Evolutionary conservation across 2,797 vertebrate genomes (phyloP).

Genomic region (Argyrosomus regius): DNA sequence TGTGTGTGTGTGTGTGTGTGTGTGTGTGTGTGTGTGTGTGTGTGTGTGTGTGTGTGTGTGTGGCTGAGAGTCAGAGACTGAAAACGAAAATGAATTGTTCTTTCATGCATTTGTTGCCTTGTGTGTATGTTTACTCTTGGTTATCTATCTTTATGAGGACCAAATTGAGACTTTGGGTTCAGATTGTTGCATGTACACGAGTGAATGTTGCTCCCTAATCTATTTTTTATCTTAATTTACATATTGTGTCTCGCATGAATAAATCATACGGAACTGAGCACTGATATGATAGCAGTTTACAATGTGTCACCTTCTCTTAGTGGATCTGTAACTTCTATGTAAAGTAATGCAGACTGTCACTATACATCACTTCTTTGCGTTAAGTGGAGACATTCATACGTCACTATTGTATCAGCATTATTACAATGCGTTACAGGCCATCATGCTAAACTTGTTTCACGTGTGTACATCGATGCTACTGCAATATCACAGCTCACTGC

Average conservation of each 20-base stretch:
- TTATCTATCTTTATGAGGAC: slow-evolving; percentile 2
- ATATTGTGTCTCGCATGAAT: background rate
- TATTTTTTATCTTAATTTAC: background rate
- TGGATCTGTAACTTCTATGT: background rate
- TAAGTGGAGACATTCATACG: no score
- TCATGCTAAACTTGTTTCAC: background rate
- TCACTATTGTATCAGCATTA: background rate
- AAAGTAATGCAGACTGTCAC: background rate
- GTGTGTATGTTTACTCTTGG: background rate
- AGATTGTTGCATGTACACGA: background rate
- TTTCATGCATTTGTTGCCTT: background rate
- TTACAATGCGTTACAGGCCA: background rate
- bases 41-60: background rate
- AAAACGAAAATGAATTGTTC: slow-evolving; percentile 31
- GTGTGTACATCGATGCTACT: background rate
- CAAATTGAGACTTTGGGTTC: background rate
- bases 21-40: background rate
- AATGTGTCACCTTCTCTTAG: background rate
- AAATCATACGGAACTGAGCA: background rate
- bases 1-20: no score
- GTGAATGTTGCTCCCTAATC: background rate
- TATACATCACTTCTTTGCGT: background rate
- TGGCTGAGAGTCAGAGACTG: background rate
- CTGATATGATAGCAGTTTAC: background rate
- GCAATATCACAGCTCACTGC: background rate